Base-by-base conservation (phyloP, 2,888 invertebrate species). In the Helicoverpa assulta region DNA sequence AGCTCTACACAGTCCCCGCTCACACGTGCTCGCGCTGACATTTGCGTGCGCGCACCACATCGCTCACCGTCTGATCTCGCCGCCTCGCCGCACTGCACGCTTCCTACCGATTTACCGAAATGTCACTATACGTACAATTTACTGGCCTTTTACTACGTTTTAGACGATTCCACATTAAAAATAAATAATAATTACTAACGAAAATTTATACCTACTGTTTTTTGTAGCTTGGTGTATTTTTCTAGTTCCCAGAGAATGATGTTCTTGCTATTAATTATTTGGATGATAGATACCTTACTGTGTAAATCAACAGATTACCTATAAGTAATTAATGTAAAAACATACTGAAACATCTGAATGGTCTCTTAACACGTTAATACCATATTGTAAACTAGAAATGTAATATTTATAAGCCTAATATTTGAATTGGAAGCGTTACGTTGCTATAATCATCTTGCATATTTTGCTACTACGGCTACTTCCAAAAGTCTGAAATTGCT, bases 1-100 rank as follows among this genome's bases (percentile, higher is more conserved):
- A 84, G 56, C 92, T 89, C 91, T 82, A 81, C 86, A 84, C 43
- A 80, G 50, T 56, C 85, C 21, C n/a, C 14, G 12, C 62, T 50
- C 70, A 89, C 93, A 92, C 93, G 94, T 93, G 94, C 84, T 67
- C 76, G 68, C 43, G 6, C 81, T 93, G 94, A 91, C 94, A 94
- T 95, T 94, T 92, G 94, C 94, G 94, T 95, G 94, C 74, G 87
- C 85, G 88, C 90, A 86, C 90, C 87, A 90, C 88, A 91, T 92
- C 88, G 90, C 90, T 89, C 91, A 89, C 80, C 89, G 91, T 90
- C 89, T 93, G 92, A 92, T 92, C 92, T 87, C 77, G 77, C 88
- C 89, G 86, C 76, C 78, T 75, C 75, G 53, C 57, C 66, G 59
- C 70, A 50, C 65, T 56, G 67, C 67, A 67, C 62, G 64, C 76